Conservation (phyloP, 2,797 vertebrate species). For the Siniperca undulata region DNA sequence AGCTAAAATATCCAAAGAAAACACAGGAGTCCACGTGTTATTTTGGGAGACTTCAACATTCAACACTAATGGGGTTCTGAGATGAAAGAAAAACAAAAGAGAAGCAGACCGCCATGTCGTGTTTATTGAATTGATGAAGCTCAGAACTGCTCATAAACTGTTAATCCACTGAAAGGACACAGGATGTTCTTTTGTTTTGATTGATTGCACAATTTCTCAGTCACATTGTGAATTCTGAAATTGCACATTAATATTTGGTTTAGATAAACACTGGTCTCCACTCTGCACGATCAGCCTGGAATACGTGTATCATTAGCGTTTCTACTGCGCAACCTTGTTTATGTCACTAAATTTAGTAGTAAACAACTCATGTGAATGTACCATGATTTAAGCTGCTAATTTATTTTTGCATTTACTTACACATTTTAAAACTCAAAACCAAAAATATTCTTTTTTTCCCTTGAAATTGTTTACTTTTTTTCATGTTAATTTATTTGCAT, state of each 20-base stretch:
- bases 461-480: constrained; percentile 76
- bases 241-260: constrained; percentile 63
- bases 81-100: constrained; percentile 4
- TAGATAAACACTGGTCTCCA: constrained; percentile 23
- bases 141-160: constrained; percentile 21
- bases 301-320: constrained; percentile 31
- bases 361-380: constrained; percentile 72
- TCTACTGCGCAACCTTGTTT: constrained; percentile 47
- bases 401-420: constrained; percentile 68
- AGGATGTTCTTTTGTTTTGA: constrained; percentile 56
- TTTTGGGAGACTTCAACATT: constrained; percentile 34
- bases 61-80: constrained; percentile 11
- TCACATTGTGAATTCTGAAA: constrained; percentile 54
- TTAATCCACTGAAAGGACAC: constrained; percentile 36
- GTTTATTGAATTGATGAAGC: background rate
- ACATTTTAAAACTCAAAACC: constrained; percentile 68
- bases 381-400: constrained; percentile 79
- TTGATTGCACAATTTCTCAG: constrained; percentile 57
- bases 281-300: constrained; percentile 63
- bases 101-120: background rate
- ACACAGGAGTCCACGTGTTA: constrained; percentile 16
- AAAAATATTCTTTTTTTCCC: constrained; percentile 61
- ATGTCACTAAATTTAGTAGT: constrained; percentile 46
- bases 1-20: constrained; percentile 20
- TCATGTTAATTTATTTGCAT: constrained; percentile 86